Conservation (phyloP, 2,113 vertebrate species). For the Ophthalmolycus amberensis region DNA sequence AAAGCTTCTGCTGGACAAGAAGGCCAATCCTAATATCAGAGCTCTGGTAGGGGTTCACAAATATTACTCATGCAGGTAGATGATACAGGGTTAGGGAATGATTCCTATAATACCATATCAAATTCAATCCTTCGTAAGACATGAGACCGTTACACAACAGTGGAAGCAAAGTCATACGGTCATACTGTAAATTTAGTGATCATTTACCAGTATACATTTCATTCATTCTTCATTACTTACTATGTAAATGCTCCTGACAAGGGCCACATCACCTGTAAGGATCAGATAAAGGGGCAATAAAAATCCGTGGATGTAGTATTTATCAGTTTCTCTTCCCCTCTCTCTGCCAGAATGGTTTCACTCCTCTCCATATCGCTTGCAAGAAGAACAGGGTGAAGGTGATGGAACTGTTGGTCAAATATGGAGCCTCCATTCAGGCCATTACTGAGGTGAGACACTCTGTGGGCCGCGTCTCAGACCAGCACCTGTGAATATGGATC, state of each 20-base stretch:
- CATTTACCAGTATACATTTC: neutral
- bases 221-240: neutral
- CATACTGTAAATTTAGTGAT: neutral
- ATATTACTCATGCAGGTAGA: neutral
- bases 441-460: slow-evolving; percentile 93
- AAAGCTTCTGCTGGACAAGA: slow-evolving; percentile 98
- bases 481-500: neutral
- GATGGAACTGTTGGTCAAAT: slow-evolving; percentile 99
- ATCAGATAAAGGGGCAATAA: neutral
- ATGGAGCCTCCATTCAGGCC: slow-evolving; percentile 98
- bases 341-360: slow-evolving; percentile 93
- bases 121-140: neutral
- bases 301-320: neutral
- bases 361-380: slow-evolving; percentile 99
- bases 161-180: neutral
- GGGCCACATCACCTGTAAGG: neutral
- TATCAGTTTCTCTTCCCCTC: neutral
- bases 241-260: neutral
- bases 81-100: neutral
- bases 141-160: neutral
- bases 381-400: slow-evolving; percentile 99
- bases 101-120: neutral
- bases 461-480: neutral
- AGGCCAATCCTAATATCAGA: slow-evolving; percentile 94
- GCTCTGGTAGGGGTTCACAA: slow-evolving; percentile 86